These are phyloP conservation scores for Ochropacha duplaris DNA, from an alignment of 2,888 invertebrate genomes.

Conservation along the genomic window DNA sequence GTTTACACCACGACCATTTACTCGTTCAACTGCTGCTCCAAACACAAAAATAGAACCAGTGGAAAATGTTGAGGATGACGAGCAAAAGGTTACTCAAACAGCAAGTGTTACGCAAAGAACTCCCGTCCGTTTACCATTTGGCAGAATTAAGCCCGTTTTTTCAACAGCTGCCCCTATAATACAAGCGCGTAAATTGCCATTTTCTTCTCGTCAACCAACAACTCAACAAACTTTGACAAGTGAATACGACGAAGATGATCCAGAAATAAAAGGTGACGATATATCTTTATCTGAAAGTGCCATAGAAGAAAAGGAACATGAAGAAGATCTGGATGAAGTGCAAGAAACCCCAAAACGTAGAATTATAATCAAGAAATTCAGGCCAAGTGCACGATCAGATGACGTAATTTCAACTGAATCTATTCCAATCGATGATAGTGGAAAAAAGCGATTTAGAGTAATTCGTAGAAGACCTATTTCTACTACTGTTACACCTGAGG, in stretches of 20 bases:
- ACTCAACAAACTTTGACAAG: conserved; percentile 45
- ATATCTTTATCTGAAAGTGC: conserved; percentile 76
- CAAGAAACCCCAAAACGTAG: conserved; percentile 47
- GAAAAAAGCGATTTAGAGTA: conserved; percentile 63
- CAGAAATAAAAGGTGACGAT: conserved; percentile 64
- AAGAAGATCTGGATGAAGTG: conserved; percentile 40
- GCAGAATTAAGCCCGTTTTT: conserved; percentile 46
- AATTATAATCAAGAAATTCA: conserved; percentile 55
- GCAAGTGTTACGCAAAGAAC: conserved; percentile 15
- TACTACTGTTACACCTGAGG: conserved; percentile 39
- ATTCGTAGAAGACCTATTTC: conserved; percentile 65
- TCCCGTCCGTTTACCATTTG: conserved; percentile 54
- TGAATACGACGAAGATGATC: conserved; percentile 51
- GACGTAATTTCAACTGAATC: conserved; percentile 50
- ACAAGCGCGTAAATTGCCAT: conserved; percentile 61
- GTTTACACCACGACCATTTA: conserved; percentile 74
- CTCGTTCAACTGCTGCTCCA: conserved; percentile 39
- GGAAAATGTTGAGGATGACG: conserved; percentile 31
- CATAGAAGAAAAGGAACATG: conserved; percentile 76
- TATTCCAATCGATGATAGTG: conserved; percentile 52
- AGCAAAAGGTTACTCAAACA: conserved; percentile 39
- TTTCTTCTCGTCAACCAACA: conserved; percentile 50
- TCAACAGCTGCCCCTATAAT: conserved; percentile 32
- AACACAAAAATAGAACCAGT: conserved; percentile 24
- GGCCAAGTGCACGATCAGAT: conserved; percentile 37